A percentile compares a stretch with the other conserved stretches of the same genome.
These are phyloP conservation scores for Prionailurus bengalensis DNA, from an alignment of 2,113 vertebrate genomes.

Conservation along the genomic window DNA sequence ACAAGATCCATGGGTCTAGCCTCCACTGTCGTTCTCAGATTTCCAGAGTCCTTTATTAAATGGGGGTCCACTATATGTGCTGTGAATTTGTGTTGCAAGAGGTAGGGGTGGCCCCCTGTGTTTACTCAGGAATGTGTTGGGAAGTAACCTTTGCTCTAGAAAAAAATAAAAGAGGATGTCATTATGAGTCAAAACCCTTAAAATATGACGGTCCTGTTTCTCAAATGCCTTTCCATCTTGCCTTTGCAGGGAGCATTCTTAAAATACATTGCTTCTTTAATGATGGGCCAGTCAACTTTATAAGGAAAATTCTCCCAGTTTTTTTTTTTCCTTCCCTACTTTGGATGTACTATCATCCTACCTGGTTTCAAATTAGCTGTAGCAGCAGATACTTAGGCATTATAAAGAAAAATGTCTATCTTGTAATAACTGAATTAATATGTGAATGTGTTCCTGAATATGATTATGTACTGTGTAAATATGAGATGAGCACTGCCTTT, in stretches of 20 bases:
- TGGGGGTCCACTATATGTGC: not conserved
- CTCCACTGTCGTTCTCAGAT: not conserved
- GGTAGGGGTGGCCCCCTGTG: not conserved
- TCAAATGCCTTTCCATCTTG: conserved; percentile 24
- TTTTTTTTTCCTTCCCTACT: not conserved
- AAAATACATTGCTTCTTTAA: not conserved
- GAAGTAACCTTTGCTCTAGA: not conserved
- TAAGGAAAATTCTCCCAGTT: not conserved
- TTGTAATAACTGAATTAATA: not conserved
- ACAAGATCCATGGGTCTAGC: not conserved
- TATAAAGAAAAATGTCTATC: not conserved
- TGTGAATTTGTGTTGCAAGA: not conserved
- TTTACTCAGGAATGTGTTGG: not conserved
- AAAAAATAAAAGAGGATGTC: conserved; percentile 49
- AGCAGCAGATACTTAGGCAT: not conserved
- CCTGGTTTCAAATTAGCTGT: not conserved
- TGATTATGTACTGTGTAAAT: not conserved
- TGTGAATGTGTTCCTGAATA: not conserved
- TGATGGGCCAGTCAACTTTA: not conserved
- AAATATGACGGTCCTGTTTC: not conserved
- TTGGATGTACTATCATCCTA: not conserved
- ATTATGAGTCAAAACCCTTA: not conserved
- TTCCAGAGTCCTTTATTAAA: not conserved
- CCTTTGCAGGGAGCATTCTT: not conserved
- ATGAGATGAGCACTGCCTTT: not conserved